Conservation (phyloP, 2,113 vertebrate genomes). For the Hemichromis elongatus region DNA sequence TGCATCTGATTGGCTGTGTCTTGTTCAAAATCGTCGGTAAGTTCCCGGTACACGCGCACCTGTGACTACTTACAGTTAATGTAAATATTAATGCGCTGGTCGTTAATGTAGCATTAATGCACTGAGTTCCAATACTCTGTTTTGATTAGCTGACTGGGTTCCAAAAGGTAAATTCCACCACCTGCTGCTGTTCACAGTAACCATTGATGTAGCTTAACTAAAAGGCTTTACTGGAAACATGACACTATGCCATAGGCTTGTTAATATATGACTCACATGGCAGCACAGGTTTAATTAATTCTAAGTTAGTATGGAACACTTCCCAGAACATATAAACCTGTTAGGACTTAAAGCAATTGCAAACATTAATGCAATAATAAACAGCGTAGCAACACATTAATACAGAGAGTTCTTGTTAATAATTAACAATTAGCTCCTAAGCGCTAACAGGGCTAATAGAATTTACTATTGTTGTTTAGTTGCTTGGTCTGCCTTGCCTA, state of each 20-base stretch:
- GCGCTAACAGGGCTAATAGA: not conserved
- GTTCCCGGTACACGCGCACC: constrained; percentile 1
- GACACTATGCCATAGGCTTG: not conserved
- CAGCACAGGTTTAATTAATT: not conserved
- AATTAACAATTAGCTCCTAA: not conserved
- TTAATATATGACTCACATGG: not conserved
- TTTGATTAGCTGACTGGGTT: not conserved
- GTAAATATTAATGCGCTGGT: not conserved
- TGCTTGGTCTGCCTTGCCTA: not conserved
- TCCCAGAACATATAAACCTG: not conserved
- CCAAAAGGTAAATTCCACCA: not conserved
- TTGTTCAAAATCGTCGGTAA: not conserved
- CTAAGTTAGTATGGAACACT: not conserved
- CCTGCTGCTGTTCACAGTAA: not conserved
- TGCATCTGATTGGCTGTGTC: constrained; percentile 2
- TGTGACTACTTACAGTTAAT: not conserved
- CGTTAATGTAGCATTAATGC: not conserved
- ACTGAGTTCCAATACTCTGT: not conserved
- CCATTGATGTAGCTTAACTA: not conserved
- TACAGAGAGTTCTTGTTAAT: not conserved
- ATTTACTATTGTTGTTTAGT: not conserved
- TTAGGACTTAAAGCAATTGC: not conserved
- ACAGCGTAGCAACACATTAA: not conserved
- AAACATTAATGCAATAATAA: not conserved
- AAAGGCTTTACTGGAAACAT: not conserved